phyloP scores from a whole-genome alignment of 2,113 vertebrate genomes.

The Microcebus griseorufus region DNA sequence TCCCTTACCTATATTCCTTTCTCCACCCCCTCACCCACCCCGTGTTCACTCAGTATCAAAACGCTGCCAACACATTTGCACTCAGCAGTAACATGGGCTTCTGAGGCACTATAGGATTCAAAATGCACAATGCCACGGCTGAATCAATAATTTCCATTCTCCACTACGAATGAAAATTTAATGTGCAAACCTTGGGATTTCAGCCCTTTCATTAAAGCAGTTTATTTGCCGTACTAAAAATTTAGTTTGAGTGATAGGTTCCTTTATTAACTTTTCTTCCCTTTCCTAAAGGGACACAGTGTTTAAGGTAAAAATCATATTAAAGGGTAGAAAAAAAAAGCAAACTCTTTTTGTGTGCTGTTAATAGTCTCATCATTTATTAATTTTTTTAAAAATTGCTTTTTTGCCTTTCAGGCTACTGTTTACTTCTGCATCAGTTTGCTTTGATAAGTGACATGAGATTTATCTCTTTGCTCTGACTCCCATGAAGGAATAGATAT shows the following conservation, averaged over 20 bases:
- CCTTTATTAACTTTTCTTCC: conserved; percentile 77
- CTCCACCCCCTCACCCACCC: neutral
- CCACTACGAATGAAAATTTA: conserved; percentile 76
- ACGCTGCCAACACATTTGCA: conserved; percentile 66
- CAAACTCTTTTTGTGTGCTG: conserved; percentile 50
- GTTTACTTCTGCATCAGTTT: conserved; percentile 47
- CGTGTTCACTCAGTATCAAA: conserved; percentile 41
- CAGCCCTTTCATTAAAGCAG: conserved; percentile 79
- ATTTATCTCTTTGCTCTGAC: conserved; percentile 63
- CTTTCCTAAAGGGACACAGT: conserved; percentile 75
- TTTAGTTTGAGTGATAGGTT: conserved; percentile 79
- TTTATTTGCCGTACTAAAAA: conserved; percentile 73
- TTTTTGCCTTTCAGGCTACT: conserved; percentile 55
- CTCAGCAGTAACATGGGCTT: conserved; percentile 53
- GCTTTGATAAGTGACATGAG: conserved; percentile 39
- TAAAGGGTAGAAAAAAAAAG: conserved; percentile 52
- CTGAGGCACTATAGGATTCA: conserved; percentile 56
- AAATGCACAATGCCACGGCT: conserved; percentile 69
- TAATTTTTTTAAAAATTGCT: conserved; percentile 67
- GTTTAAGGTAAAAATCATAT: conserved; percentile 57
- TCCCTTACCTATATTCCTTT: conserved; percentile 11
- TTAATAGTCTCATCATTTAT: conserved; percentile 77
- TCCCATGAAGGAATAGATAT: conserved; percentile 60
- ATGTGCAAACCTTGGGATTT: conserved; percentile 73
- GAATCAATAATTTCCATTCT: conserved; percentile 81